phyloP scores from a whole-genome alignment of 2,888 invertebrate genomes.

The Laothoe populi region DNA sequence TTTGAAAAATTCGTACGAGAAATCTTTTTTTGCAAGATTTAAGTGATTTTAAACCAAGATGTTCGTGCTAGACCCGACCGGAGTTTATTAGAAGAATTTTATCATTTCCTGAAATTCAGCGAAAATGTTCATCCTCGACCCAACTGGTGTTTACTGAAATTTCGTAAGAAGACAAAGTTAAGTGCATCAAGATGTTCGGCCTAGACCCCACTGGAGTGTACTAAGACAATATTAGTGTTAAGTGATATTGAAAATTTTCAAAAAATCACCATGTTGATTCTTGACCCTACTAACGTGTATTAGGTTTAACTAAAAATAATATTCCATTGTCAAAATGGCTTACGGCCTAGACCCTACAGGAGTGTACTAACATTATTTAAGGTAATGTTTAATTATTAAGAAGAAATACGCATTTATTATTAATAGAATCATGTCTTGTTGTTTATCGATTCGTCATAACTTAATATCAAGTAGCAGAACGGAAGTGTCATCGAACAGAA shows the following conservation, averaged over 20 bases:
- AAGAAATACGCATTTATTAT: constrained; percentile 18
- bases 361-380: constrained; percentile 53
- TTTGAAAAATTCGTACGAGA: constrained; percentile 34
- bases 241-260: constrained; percentile 38
- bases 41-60: constrained; percentile 54
- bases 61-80: constrained; percentile 73
- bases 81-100: constrained; percentile 53
- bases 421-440: constrained; percentile 56
- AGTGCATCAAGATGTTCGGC: constrained; percentile 61
- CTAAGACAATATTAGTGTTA: constrained; percentile 52
- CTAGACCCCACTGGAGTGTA: constrained; percentile 65
- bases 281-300: constrained; percentile 66
- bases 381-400: constrained; percentile 24
- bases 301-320: constrained; percentile 49
- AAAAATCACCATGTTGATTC: constrained; percentile 49
- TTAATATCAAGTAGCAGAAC: constrained; percentile 71
- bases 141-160: constrained; percentile 76
- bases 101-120: constrained; percentile 33
- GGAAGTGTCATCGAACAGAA: constrained; percentile 73
- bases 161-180: constrained; percentile 44
- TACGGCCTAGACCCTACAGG: constrained; percentile 68
- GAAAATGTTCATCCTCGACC: constrained; percentile 76
- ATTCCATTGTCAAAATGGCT: constrained; percentile 58
- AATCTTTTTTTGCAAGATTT: constrained; percentile 37
- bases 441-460: constrained; percentile 67